Evolutionary conservation across 2,888 invertebrate species (phyloP).

Genomic region (Isoperla grammatica): DNA sequence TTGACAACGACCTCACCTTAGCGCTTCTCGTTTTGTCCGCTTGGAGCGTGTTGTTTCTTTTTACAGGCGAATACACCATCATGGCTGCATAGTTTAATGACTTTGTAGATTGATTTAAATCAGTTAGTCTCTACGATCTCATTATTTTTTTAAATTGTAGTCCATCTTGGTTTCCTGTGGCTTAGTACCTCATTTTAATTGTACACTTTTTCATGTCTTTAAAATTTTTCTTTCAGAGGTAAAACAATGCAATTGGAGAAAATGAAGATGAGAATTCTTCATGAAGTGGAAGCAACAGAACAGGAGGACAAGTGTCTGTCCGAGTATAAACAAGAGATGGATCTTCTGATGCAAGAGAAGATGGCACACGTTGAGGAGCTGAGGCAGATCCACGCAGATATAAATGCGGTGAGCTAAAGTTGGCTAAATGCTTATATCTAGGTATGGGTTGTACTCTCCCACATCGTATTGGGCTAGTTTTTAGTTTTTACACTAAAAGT

Average conservation of each 20-base stretch:
- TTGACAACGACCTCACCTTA: too few species aligned
- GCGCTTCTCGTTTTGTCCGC: too few species aligned
- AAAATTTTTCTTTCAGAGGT: slow-evolving; percentile 63
- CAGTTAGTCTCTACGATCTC: neutral
- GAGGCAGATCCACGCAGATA: slow-evolving; percentile 91
- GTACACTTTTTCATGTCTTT: too few species aligned
- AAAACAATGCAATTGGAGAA: slow-evolving; percentile 89
- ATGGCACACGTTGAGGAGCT: slow-evolving; percentile 93
- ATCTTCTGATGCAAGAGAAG: slow-evolving; percentile 91
- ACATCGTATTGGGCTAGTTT: too few species aligned
- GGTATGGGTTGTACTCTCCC: too few species aligned
- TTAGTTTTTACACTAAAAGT: too few species aligned
- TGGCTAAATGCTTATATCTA: too few species aligned
- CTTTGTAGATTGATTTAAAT: too few species aligned
- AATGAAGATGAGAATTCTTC: slow-evolving; percentile 78
- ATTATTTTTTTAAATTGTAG: neutral
- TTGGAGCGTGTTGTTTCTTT: too few species aligned
- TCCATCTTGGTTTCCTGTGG: neutral
- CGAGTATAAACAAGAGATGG: slow-evolving; percentile 95
- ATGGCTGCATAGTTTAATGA: too few species aligned
- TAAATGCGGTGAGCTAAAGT: slow-evolving; percentile 72
- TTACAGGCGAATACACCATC: too few species aligned
- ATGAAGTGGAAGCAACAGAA: slow-evolving; percentile 87
- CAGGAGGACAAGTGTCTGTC: slow-evolving; percentile 89
- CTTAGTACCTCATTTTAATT: slow-evolving; percentile 23